Evolutionary conservation across 2,797 vertebrate genomes (phyloP), one percentile per base, ranked within the genome.

Genomic region (Sus cebifrons): DNA sequence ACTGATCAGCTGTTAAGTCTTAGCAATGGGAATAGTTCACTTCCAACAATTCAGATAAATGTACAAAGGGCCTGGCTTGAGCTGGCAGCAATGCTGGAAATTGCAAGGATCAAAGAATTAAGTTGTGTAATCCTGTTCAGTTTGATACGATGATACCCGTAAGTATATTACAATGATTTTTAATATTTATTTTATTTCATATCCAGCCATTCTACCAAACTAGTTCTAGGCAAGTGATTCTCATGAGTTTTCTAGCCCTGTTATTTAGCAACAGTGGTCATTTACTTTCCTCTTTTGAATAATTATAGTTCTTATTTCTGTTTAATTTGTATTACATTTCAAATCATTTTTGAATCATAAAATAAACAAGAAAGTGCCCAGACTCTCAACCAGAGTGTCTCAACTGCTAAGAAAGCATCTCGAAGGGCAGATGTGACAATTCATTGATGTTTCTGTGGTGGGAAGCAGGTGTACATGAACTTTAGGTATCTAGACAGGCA

Each of bases 261-360:
- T 52, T 54, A 23, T 54, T 85, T 88, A 88, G 14, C 25, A 92
- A 27, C 23, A 32, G 10, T 27, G 3, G 21, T 40, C 23, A 7
- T 82, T 85, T 29, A 9, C 20, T 44, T 64, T 86, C 15, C 15
- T 74, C 17, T 23, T 54, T 77, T 68, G 40, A 64, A 49, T 27
- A 82, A 60, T 44, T 77, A 12, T 9, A 40, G 84, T 62, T 85
- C 71, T 87, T 44, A 71, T 67, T 52, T 93, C 18, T 25, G 65
- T 62, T 91, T 67, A 21, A 94, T 68, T 81, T 86, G 27, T 29
- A 32, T 91, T 90, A 64, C 60, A 52, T 71, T 82, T 91, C 21
- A 85, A 79, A 68, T 79, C 10, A 68, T 32, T 79, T 64, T 49
- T 75, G 54, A 93, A 89, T 73, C 77, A 77, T 58, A 49, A 74